Evolutionary conservation across 2,797 vertebrate species (phyloP).

Genomic region (Ficedula albicollis): DNA sequence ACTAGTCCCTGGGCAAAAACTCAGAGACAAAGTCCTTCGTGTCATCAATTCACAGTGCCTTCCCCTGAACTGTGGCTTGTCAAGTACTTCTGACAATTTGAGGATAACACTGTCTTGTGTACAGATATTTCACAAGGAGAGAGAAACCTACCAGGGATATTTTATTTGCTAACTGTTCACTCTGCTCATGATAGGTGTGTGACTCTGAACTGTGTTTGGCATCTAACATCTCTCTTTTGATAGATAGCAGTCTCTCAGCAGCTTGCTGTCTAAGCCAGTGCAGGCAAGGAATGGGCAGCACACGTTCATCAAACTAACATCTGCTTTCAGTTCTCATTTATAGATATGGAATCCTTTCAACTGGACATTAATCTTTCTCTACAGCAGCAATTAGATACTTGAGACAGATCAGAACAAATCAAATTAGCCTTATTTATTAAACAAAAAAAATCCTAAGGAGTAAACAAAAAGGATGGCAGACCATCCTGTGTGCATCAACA

Average conservation of each 20-base stretch:
- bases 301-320: slow-evolving; percentile 72
- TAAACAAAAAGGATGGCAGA: not conserved
- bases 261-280: slow-evolving; percentile 29
- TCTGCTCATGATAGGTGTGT: slow-evolving; percentile 33
- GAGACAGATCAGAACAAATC: slow-evolving; percentile 55
- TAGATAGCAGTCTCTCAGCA: slow-evolving; percentile 52
- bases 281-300: slow-evolving; percentile 27
- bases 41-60: not conserved
- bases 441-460: not conserved
- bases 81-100: slow-evolving; percentile 13
- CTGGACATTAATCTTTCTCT: slow-evolving; percentile 71
- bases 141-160: slow-evolving; percentile 10
- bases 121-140: not conserved
- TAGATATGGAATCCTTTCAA: slow-evolving; percentile 69
- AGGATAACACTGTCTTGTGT: not conserved
- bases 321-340: slow-evolving; percentile 71
- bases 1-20: not conserved
- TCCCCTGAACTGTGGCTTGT: not conserved
- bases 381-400: slow-evolving; percentile 65
- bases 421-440: slow-evolving; percentile 58
- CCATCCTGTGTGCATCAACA: not conserved
- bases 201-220: slow-evolving; percentile 50
- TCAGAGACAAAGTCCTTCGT: not conserved
- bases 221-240: slow-evolving; percentile 64
- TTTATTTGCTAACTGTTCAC: slow-evolving; percentile 44